Conservation (phyloP, 2,113 vertebrate genomes). For the Oncorhynchus keta region DNA sequence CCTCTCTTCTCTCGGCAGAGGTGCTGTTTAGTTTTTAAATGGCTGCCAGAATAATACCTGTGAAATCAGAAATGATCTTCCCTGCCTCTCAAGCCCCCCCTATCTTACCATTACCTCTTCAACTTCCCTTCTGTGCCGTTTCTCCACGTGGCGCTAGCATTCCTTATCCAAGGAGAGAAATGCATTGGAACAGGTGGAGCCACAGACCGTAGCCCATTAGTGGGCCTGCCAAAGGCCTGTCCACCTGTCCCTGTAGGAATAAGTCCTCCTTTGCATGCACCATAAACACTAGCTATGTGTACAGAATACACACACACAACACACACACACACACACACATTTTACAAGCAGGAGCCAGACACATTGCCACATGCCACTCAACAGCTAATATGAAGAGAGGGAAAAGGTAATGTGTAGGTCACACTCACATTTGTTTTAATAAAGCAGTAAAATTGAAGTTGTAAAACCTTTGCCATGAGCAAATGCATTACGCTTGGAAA, state of each 20-base stretch:
- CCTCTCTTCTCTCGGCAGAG: conserved; percentile 16
- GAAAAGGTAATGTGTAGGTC: conserved; percentile 43
- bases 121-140: neutral
- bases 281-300: conserved; percentile 51
- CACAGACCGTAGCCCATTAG: conserved; percentile 72
- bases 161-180: conserved; percentile 58
- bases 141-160: neutral
- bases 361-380: conserved; percentile 37
- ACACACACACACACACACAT: conserved; percentile 45
- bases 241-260: conserved; percentile 57
- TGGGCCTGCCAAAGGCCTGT: conserved; percentile 61
- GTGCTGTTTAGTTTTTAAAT: conserved; percentile 58
- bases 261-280: conserved; percentile 66
- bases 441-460: conserved; percentile 40
- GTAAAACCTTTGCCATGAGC: conserved; percentile 38
- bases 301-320: neutral
- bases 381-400: conserved; percentile 30
- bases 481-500: conserved; percentile 41
- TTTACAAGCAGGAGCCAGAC: conserved; percentile 47
- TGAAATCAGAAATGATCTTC: conserved; percentile 61
- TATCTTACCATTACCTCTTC: conserved; percentile 45
- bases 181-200: conserved; percentile 68
- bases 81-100: conserved; percentile 58
- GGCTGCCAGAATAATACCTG: conserved; percentile 49
- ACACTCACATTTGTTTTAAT: conserved; percentile 48